Base-by-base conservation (phyloP, 2,888 invertebrate species). In the Acleris emargana region DNA sequence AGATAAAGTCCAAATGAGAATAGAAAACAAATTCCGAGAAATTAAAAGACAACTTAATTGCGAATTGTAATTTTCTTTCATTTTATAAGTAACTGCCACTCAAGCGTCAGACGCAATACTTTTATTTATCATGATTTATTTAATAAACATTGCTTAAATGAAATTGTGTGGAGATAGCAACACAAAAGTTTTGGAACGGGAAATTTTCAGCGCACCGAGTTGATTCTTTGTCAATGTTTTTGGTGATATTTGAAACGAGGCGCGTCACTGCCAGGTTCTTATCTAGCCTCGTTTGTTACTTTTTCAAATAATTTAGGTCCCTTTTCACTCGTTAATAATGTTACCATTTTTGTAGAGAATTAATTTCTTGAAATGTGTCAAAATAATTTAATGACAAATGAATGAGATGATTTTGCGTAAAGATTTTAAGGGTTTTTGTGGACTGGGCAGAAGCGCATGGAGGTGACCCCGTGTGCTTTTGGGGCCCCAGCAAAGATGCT, bases 201-300 rank as follows among this genome's bases (percentile, higher is more conserved):
- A 38, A 38, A 55, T 20, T 38, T 20, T 55, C 11, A 22, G 1
- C 17, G 42, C 42, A 45, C 22, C 55, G 20, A 54, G 54, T 42
- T 55, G n/a, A 13, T 55, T 45, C 32, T n/a, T n/a, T 22, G 43
- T 57, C 45, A 57, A 57, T 57, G 43, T 57, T 57, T 57, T 45
- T 17, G 43, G 57, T 45, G 45, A 45, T 57, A 45, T 57, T 17
- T 45, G 22, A 22, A 51, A 25, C 25, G 18, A 11, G 42, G 16
- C 42, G 45, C 77, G 79, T 77, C 78, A 72, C 72, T 70, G 70
- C 76, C 76, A 68, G 50, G 64, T 47, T 64, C 68, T 75, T 74
- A 78, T 76, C 75, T 71, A 54, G 64, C 72, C 73, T 74, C 73
- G 71, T 71, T 70, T 68, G 60, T 38, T 54, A 63, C 57, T 54